Conservation (phyloP, 37 sponge, comb jelly and placozoan species). For the Geodia barretti region DNA sequence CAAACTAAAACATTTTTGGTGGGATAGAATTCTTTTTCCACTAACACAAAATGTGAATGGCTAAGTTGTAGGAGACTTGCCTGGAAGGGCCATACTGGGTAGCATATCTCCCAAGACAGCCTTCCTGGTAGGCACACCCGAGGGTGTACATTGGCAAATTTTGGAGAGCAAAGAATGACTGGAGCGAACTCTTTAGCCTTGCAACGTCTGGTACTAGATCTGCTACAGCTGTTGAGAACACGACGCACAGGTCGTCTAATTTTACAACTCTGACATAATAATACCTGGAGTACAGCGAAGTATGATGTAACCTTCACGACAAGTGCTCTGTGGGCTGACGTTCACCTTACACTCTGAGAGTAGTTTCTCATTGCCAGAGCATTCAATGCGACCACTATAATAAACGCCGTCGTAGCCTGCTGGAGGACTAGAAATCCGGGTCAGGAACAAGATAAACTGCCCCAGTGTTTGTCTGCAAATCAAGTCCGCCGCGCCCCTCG, state of each 20-base stretch:
- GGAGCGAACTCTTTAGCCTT: constrained; percentile 25
- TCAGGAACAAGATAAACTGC: background rate
- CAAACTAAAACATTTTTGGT: no score
- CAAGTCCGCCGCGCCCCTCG: background rate
- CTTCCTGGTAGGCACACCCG: constrained; percentile 77
- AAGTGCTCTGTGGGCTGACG: background rate
- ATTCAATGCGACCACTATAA: constrained; percentile 2
- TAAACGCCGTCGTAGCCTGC: background rate
- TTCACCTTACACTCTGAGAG: constrained; percentile 6
- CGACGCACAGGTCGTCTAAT: no score
- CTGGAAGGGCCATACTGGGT: background rate
- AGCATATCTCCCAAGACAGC: background rate
- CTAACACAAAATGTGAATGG: no score
- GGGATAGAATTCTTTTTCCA: no score
- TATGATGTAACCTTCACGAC: constrained; percentile 10
- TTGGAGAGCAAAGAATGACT: constrained; percentile 14
- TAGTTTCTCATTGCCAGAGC: constrained; percentile 28
- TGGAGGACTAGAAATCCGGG: background rate
- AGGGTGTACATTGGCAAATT: constrained; percentile 32
- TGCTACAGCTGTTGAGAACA: constrained; percentile 60
- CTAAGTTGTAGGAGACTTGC: background rate
- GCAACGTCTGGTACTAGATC: constrained; percentile 76
- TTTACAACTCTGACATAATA: no score
- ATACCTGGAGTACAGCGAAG: constrained; percentile 30
- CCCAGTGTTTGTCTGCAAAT: background rate